These are phyloP conservation scores for Drosophila yakuba DNA, from an alignment of 1,140 invertebrate genomes.

Conservation along the genomic window DNA sequence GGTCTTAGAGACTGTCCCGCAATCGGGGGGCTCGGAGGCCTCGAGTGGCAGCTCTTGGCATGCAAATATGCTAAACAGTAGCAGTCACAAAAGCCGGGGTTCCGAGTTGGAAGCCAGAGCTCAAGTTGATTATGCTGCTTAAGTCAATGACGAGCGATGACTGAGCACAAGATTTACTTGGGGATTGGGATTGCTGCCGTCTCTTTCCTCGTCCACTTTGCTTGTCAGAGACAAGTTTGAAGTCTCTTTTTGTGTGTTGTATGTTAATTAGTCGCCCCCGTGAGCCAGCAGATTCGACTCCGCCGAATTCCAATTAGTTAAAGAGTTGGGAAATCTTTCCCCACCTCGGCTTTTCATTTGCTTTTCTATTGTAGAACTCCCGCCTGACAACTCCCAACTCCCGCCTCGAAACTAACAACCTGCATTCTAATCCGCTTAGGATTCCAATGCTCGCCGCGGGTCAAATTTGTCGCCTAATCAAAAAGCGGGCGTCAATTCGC, in stretches of 20 bases:
- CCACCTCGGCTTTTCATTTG: background rate
- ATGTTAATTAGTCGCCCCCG: slow-evolving; percentile 71
- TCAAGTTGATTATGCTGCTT: slow-evolving; percentile 82
- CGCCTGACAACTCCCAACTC: background rate
- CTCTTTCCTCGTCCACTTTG: slow-evolving; percentile 35
- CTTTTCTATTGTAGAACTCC: background rate
- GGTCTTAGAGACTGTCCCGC: slow-evolving; percentile 25
- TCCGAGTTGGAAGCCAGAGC: slow-evolving; percentile 24
- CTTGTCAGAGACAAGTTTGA: slow-evolving; percentile 79
- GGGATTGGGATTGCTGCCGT: slow-evolving; percentile 17
- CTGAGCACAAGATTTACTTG: slow-evolving; percentile 71
- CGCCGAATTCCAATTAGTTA: slow-evolving; percentile 56
- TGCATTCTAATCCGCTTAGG: slow-evolving; percentile 68
- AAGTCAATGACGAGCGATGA: slow-evolving; percentile 78
- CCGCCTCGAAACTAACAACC: slow-evolving; percentile 6
- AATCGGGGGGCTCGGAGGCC: slow-evolving; percentile 21
- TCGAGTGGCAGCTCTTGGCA: slow-evolving; percentile 80
- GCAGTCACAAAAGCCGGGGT: slow-evolving; percentile 50
- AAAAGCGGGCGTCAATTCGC: slow-evolving; percentile 50
- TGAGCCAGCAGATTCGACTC: slow-evolving; percentile 58
- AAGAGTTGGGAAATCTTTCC: slow-evolving; percentile 27
- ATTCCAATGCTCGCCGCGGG: slow-evolving; percentile 24
- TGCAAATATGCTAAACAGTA: slow-evolving; percentile 84
- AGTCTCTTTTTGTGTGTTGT: slow-evolving; percentile 67
- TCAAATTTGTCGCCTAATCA: slow-evolving; percentile 62